Percentiles rank a stretch among this genome's conserved stretches.
phyloP scores from a whole-genome alignment of 2,888 invertebrate species.

The Synergus umbraculus region DNA sequence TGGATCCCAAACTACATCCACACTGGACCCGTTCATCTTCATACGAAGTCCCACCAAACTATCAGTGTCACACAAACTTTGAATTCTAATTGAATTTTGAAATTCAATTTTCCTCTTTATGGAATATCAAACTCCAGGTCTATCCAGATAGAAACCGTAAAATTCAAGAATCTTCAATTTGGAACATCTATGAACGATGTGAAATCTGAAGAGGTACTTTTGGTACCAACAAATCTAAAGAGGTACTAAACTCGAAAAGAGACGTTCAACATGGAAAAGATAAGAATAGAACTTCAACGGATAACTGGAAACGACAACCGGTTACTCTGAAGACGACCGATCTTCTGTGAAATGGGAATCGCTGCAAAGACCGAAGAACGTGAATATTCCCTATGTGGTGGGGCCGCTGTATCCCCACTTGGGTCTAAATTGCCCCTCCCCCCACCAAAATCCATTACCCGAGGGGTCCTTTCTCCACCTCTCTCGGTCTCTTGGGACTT shows the following conservation, averaged over 20 bases:
- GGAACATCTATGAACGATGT: neutral
- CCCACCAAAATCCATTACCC: neutral
- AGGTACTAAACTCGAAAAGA: neutral
- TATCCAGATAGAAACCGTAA: neutral
- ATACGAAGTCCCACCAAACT: conserved; percentile 3
- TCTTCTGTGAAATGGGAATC: conserved; percentile 68
- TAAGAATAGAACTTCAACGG: neutral
- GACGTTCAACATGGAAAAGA: neutral
- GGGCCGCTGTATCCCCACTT: conserved; percentile 51
- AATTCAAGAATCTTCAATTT: neutral
- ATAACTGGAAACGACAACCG: conserved; percentile 53
- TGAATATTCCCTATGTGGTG: conserved; percentile 53
- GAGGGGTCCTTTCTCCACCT: neutral
- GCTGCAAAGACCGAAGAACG: conserved; percentile 63
- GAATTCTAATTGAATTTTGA: neutral
- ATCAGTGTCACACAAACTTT: neutral
- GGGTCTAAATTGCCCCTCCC: neutral
- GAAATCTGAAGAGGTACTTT: neutral
- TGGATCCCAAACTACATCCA: conserved; percentile 75
- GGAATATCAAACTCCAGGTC: neutral
- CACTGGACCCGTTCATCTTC: conserved; percentile 71
- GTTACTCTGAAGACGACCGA: conserved; percentile 69
- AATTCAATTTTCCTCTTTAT: neutral
- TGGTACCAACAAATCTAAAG: too few species aligned
- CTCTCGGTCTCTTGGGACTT: conserved; percentile 30